These are phyloP conservation scores for Erebia epiphron DNA, from an alignment of 2,888 invertebrate species.

Conservation along the genomic window DNA sequence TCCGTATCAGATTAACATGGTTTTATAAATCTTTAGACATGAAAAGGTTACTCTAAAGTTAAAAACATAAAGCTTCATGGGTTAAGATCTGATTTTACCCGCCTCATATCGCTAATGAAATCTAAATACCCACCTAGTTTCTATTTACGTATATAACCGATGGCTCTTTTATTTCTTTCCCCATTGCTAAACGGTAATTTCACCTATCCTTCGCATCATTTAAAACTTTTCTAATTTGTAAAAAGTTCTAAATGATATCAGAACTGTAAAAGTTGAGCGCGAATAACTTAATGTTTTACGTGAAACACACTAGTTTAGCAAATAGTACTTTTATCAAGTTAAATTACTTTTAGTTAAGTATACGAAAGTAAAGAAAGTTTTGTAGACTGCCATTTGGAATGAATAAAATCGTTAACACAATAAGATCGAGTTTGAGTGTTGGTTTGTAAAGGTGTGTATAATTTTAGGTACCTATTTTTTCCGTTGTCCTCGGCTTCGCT, in stretches of 20 bases:
- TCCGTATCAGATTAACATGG: background rate
- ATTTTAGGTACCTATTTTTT: too few species aligned
- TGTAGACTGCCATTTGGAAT: constrained; percentile 40
- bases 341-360: constrained; percentile 63
- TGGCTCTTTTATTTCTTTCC: constrained; percentile 18
- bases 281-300: constrained; percentile 65
- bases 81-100: too few species aligned
- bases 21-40: too few species aligned
- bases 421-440: background rate
- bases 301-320: constrained; percentile 61
- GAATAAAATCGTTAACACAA: constrained; percentile 26
- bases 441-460: background rate
- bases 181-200: constrained; percentile 38
- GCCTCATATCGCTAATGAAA: too few species aligned
- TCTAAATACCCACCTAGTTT: too few species aligned
- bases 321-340: constrained; percentile 65
- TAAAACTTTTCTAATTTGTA: constrained; percentile 52
- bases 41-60: too few species aligned
- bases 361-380: constrained; percentile 54
- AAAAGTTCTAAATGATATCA: constrained; percentile 57
- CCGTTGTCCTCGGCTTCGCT: too few species aligned
- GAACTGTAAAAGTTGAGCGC: constrained; percentile 53
- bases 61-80: too few species aligned
- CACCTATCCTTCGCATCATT: constrained; percentile 27
- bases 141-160: background rate